Percentiles rank a stretch among this genome's conserved stretches.
Evolutionary conservation across 2,888 invertebrate species (phyloP).

Genomic region (Cerastis rubricosa): DNA sequence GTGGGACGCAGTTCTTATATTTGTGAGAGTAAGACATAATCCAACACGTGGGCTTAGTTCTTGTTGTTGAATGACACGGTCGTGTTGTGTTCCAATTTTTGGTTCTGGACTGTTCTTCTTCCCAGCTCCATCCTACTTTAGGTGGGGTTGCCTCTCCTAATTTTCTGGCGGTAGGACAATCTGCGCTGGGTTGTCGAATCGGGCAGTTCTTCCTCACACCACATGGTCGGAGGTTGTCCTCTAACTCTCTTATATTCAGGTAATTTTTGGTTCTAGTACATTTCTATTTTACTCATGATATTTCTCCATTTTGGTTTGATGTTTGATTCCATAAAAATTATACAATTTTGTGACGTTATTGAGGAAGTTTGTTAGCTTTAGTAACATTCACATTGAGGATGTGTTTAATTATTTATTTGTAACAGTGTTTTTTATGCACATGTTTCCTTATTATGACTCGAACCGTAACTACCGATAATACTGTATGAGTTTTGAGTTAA

Average conservation of each 20-base stretch:
- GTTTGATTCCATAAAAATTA: background rate
- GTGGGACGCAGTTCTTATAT: background rate
- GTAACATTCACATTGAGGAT: background rate
- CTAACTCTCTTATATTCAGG: background rate
- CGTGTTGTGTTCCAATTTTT: background rate
- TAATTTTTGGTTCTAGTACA: background rate
- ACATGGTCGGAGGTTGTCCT: background rate
- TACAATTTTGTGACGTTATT: background rate
- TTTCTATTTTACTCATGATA: background rate
- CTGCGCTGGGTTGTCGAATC: too few relatives aligned
- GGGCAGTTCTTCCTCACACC: background rate
- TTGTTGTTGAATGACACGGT: background rate
- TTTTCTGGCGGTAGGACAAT: background rate
- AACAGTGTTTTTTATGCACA: conserved; percentile 20
- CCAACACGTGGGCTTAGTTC: background rate
- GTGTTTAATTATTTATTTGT: background rate
- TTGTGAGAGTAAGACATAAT: background rate
- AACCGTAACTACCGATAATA: conserved; percentile 25
- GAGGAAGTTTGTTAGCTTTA: background rate
- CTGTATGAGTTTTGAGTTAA: conserved; percentile 17
- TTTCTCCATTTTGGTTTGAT: background rate
- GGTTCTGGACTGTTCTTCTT: background rate
- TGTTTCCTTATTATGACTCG: conserved; percentile 41
- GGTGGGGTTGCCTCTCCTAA: background rate
- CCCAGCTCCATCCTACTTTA: background rate